Evolutionary conservation across 2,888 invertebrate species (phyloP).

Genomic region (Cabera pusaria): DNA sequence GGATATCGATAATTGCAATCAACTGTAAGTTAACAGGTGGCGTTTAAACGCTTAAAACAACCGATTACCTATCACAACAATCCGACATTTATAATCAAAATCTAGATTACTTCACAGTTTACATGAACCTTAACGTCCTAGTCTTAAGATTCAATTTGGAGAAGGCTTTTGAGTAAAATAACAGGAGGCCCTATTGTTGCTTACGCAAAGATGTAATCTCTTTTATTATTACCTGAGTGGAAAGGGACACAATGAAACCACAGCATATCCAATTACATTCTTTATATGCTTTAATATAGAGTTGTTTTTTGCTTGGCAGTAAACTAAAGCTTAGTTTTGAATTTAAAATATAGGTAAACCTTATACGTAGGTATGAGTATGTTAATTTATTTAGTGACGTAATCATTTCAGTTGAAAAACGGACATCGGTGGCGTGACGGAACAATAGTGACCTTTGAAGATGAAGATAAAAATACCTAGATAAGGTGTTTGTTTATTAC

Average conservation of each 20-base stretch:
- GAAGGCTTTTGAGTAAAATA: constrained; percentile 56
- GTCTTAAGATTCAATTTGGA: constrained; percentile 37
- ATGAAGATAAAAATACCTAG: too few relatives aligned
- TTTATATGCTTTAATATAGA: constrained; percentile 19
- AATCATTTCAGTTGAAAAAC: too few relatives aligned
- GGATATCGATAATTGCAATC: constrained; percentile 35
- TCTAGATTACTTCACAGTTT: constrained; percentile 28
- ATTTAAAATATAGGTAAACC: constrained; percentile 38
- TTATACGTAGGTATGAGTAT: too few relatives aligned
- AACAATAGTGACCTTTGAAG: too few relatives aligned
- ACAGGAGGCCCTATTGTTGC: constrained; percentile 74
- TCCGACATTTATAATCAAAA: constrained; percentile 62
- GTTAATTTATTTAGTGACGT: too few relatives aligned
- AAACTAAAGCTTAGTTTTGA: constrained; percentile 30
- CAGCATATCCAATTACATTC: constrained; percentile 19
- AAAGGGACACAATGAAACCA: constrained; percentile 49
- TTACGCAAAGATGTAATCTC: constrained; percentile 79
- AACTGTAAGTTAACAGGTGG: constrained; percentile 59
- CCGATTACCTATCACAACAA: constrained; percentile 70
- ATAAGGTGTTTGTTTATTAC: too few relatives aligned
- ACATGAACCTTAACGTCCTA: constrained; percentile 33
- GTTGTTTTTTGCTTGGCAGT: constrained; percentile 25
- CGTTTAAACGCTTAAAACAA: constrained; percentile 62
- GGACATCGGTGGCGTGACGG: too few relatives aligned
- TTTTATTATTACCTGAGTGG: constrained; percentile 76